A percentile compares a stretch with the other conserved stretches of the same genome.
phyloP scores from a whole-genome alignment of 2,797 vertebrate species.

The Thaleichthys pacificus region DNA sequence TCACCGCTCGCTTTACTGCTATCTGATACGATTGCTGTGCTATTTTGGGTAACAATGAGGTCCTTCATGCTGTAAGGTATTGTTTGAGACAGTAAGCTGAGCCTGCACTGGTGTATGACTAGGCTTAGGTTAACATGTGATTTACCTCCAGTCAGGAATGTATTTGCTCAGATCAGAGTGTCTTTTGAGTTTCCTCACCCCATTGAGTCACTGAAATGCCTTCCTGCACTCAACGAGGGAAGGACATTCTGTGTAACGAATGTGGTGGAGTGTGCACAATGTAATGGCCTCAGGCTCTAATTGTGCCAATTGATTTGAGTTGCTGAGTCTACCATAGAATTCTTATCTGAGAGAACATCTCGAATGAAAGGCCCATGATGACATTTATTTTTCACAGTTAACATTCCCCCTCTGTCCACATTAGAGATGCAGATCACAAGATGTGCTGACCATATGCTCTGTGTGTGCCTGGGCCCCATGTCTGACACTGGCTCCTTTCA shows the following conservation, averaged over 20 bases:
- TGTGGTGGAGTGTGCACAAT: constrained; percentile 51
- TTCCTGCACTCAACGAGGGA: constrained; percentile 32
- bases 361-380: constrained; percentile 60
- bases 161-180: constrained; percentile 57
- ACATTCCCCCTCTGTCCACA: constrained; percentile 54
- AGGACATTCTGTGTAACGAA: constrained; percentile 56
- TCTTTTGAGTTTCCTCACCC: constrained; percentile 50
- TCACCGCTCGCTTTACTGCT: neutral
- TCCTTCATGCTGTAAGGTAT: neutral
- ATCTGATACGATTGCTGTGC: neutral
- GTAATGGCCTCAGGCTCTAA: constrained; percentile 62
- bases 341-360: constrained; percentile 64
- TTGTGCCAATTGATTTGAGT: constrained; percentile 65
- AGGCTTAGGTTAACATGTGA: neutral
- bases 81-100: neutral
- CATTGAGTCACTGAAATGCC: constrained; percentile 55
- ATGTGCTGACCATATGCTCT: constrained; percentile 47
- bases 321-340: constrained; percentile 54
- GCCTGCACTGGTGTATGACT: neutral
- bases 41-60: neutral
- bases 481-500: constrained; percentile 48
- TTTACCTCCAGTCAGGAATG: constrained; percentile 44
- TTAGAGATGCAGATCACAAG: constrained; percentile 70
- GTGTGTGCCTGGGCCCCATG: constrained; percentile 8
- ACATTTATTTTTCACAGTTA: constrained; percentile 74